Base-by-base conservation (phyloP, 1,140 invertebrate species). In the Drosophila dunni region DNA sequence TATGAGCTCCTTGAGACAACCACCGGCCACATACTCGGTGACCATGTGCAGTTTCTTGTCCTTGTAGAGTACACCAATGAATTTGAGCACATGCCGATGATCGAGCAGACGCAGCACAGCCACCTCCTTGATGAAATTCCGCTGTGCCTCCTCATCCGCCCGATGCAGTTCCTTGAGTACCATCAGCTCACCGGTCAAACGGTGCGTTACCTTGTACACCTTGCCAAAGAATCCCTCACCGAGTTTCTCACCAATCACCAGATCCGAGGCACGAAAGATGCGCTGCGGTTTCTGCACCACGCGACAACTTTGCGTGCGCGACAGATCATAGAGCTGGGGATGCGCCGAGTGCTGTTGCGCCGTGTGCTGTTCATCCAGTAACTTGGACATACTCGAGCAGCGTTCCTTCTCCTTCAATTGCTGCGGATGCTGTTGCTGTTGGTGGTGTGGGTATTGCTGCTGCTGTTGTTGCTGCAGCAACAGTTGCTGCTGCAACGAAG, bases 141-240 rank as follows among this genome's bases (percentile, higher is more conserved):
- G 96, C 86, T 98, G 97, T 0, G 98, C 97, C 90, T 97, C 97
- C 92, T 98, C 97, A 90, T 98, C 97, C 20, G 98, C 97, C 58
- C 97, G 94, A 92, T 98, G 98, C 67, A 99, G 94, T 91, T 98
- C 97, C 91, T 99, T 99, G 11, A 99, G 94, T 53, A 99, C 98
- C 97, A 98, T 98, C 11, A 98, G 95, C 93, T 99, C 97, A 61
- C 96, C 96, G 0, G 97, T 98, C 70, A 97, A 95, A 61, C 95
- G 94, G 92, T 98, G 97, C 2, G 97, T 98, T 17, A 98, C 97
- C 93, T 97, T 96, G 90, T 95, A 97, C 11, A 97, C 96, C 92
- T 98, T 96, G 1, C 98, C 98, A 92, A 98, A 99, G 93, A 98
- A 98, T 17, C 98, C 98, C 91, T 97, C 96, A 7, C 98, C 98